Conservation (phyloP, 2,888 invertebrate genomes). For the Ditula angustiorana region DNA sequence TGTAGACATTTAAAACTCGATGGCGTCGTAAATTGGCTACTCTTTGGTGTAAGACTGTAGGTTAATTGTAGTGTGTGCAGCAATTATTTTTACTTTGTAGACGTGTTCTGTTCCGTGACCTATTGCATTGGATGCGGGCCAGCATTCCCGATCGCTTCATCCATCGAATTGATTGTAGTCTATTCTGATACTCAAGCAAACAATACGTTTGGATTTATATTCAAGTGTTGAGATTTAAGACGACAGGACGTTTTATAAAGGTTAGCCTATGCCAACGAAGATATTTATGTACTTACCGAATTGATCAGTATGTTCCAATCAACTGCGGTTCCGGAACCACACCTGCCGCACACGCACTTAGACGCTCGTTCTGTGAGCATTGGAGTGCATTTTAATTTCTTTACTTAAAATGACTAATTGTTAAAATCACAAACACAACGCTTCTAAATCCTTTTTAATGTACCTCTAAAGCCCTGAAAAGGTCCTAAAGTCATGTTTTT, state of each 20-base stretch:
- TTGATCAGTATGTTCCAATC: too few species aligned
- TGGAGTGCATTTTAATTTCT: too few species aligned
- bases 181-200: conserved; percentile 23
- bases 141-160: conserved; percentile 59
- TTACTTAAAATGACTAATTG: too few species aligned
- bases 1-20: background rate
- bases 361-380: too few species aligned
- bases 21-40: background rate
- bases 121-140: conserved; percentile 65
- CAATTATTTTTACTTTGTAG: conserved; percentile 27
- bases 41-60: background rate
- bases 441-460: too few species aligned
- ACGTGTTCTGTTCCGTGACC: conserved; percentile 52
- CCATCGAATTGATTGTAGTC: conserved; percentile 28
- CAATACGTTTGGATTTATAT: conserved; percentile 21
- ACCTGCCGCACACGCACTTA: too few species aligned
- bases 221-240: background rate
- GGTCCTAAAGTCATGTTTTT: too few species aligned
- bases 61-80: background rate
- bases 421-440: too few species aligned
- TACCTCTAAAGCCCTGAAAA: too few species aligned
- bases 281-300: too few species aligned
- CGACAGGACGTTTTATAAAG: background rate
- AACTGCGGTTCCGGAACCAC: too few species aligned
- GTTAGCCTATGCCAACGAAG: too few species aligned